Evolutionary conservation across 2,113 vertebrate species (phyloP).

Genomic region (Tachysurus fulvidraco): DNA sequence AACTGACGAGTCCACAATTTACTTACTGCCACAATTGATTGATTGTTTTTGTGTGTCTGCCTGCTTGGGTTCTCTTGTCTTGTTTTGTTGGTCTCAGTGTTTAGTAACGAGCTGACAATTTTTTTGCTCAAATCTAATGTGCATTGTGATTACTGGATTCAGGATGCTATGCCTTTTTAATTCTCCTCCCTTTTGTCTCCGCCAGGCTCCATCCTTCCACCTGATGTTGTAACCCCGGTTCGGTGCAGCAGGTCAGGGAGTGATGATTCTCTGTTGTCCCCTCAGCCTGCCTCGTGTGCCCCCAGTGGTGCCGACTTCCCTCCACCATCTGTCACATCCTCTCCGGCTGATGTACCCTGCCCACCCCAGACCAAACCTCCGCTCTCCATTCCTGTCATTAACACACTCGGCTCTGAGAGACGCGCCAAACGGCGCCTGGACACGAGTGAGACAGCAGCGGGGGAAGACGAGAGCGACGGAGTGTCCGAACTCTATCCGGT

Average conservation of each 20-base stretch:
- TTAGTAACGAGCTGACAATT: neutral
- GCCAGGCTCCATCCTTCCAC: constrained; percentile 44
- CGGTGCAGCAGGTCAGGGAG: constrained; percentile 70
- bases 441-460: constrained; percentile 67
- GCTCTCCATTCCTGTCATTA: constrained; percentile 74
- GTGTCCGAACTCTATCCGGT: constrained; percentile 76
- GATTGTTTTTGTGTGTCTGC: neutral
- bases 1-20: neutral
- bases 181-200: neutral
- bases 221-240: constrained; percentile 75
- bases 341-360: constrained; percentile 50
- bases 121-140: neutral
- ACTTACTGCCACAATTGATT: too few species aligned
- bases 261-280: constrained; percentile 68
- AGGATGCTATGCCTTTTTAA: neutral
- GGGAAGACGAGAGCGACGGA: constrained; percentile 72
- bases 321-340: constrained; percentile 79
- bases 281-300: constrained; percentile 79
- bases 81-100: neutral
- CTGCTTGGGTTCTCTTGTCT: neutral
- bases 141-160: neutral
- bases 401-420: constrained; percentile 78
- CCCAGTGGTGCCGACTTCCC: constrained; percentile 83
- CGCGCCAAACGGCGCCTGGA: constrained; percentile 89
- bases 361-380: constrained; percentile 65